Base-by-base conservation (phyloP, 2,113 vertebrate species). In the Stigmatopora argus region DNA sequence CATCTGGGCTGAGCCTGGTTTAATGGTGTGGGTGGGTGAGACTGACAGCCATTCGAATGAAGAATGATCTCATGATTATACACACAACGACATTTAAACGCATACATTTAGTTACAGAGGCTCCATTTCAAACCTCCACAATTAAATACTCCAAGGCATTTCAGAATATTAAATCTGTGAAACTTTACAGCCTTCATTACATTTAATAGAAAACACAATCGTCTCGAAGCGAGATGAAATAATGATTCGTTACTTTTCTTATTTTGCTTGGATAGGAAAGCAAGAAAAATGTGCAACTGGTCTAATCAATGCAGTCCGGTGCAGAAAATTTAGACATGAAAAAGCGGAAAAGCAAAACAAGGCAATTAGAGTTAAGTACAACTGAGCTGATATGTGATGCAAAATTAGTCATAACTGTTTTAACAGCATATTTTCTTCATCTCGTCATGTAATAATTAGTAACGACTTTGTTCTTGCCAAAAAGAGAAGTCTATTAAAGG, bases 41-140 rank as follows among this genome's bases (percentile, higher is more conserved):
- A 73, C 59, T 63, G 68, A 74, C 73, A 68, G 49, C 48, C 70
- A 18, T 71, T 18, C 12, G 17, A 69, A 56, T 83, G 66, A 65
- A 75, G 67, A 75, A 61, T 67, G 49, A 73, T 52, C 26, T 70
- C 53, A 62, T 56, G 74, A 62, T 52, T 3, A 3, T 26, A 57
- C 38, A 64, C 62, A 15, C 46, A 62, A 56, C 3, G n/a, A n/a
- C 56, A 64, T 47, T 23, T 46, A 7, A 69, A 26, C 47, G 51
- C 46, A 45, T 65, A 11, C 61, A 64, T 44, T 45, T n/a, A 21
- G 59, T 60, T 23, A 60, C 35, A 60, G 17, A 60, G n/a, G 58
- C 18, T 44, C 23, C 13, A 19, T 26, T 26, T 13, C 21, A 26
- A 21, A 13, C 11, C 12, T 12, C 26, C 11, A 23, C 19, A 55